These are phyloP conservation scores for Seira ritae DNA, from an alignment of 2,888 invertebrate species.

Conservation along the genomic window DNA sequence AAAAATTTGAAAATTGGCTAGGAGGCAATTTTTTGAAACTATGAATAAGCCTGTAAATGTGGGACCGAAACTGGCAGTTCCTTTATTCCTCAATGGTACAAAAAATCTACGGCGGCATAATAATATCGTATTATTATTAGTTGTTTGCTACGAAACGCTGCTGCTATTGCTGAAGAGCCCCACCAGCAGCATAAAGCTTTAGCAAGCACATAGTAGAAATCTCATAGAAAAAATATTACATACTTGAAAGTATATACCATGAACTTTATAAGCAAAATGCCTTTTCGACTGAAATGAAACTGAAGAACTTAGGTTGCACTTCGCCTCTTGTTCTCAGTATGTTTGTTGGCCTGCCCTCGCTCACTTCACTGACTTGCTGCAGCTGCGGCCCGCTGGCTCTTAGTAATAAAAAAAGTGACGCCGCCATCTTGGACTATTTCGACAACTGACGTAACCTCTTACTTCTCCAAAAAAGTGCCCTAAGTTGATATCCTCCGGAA, in stretches of 20 bases:
- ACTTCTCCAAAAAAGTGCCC: conserved; percentile 58
- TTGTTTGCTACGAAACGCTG: conserved; percentile 59
- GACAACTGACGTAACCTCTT: conserved; percentile 62
- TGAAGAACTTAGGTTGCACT: conserved; percentile 58
- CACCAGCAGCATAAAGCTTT: conserved; percentile 20
- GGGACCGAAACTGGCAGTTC: conserved; percentile 47
- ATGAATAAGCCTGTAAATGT: conserved; percentile 44
- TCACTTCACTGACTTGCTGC: conserved; percentile 62
- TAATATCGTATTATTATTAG: conserved; percentile 42
- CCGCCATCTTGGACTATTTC: conserved; percentile 67
- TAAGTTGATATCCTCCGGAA: conserved; percentile 22
- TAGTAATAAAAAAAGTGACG: conserved; percentile 63
- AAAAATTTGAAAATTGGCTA: background rate
- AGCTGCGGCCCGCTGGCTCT: conserved; percentile 59
- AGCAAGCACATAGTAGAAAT: conserved; percentile 2
- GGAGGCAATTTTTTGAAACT: conserved; percentile 35
- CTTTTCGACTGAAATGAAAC: conserved; percentile 26
- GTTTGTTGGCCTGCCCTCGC: conserved; percentile 64
- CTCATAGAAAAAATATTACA: conserved; percentile 34
- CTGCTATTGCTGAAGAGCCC: conserved; percentile 47
- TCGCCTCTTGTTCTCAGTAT: conserved; percentile 57
- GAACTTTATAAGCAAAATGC: background rate
- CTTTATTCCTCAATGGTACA: conserved; percentile 52
- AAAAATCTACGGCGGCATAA: conserved; percentile 50
- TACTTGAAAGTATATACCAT: background rate